Percentiles rank a stretch among this genome's conserved stretches.
phyloP scores from a whole-genome alignment of 2,797 vertebrate species.

The Lophius americanus region DNA sequence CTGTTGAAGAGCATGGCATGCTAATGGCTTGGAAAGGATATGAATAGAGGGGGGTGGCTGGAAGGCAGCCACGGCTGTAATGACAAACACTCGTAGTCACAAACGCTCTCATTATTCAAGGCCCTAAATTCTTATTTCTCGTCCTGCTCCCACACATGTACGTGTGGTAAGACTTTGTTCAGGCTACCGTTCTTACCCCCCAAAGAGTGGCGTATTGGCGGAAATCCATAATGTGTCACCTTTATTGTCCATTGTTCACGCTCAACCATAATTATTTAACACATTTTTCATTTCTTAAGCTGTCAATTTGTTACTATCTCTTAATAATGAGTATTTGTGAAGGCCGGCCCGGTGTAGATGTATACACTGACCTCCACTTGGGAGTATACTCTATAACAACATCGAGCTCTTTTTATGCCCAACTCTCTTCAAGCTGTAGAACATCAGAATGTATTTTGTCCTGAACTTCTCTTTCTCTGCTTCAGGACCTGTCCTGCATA shows the following conservation, averaged over 20 bases:
- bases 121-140: slow-evolving; percentile 39
- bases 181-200: slow-evolving; percentile 37
- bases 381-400: neutral
- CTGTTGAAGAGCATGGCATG: slow-evolving; percentile 72
- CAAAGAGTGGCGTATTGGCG: slow-evolving; percentile 28
- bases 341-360: neutral
- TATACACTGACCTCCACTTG: neutral
- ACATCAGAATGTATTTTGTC: neutral
- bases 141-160: slow-evolving; percentile 50
- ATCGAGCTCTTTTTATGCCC: neutral
- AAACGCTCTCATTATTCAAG: slow-evolving; percentile 41
- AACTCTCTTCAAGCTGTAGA: neutral
- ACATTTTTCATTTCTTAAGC: neutral
- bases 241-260: slow-evolving; percentile 28
- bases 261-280: slow-evolving; percentile 6
- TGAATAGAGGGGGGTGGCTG: slow-evolving; percentile 63
- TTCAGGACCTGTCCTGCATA: slow-evolving; percentile 89
- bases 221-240: slow-evolving; percentile 27
- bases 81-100: slow-evolving; percentile 38
- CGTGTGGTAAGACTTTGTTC: slow-evolving; percentile 52
- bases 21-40: slow-evolving; percentile 64
- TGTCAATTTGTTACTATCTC: too few relatives aligned
- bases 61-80: slow-evolving; percentile 66
- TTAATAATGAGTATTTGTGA: neutral
- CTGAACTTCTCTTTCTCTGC: slow-evolving; percentile 21